A percentile compares a stretch with the other conserved stretches of the same genome.
phyloP scores from a whole-genome alignment of 2,113 vertebrate genomes.

The Xenopus laevis region DNA sequence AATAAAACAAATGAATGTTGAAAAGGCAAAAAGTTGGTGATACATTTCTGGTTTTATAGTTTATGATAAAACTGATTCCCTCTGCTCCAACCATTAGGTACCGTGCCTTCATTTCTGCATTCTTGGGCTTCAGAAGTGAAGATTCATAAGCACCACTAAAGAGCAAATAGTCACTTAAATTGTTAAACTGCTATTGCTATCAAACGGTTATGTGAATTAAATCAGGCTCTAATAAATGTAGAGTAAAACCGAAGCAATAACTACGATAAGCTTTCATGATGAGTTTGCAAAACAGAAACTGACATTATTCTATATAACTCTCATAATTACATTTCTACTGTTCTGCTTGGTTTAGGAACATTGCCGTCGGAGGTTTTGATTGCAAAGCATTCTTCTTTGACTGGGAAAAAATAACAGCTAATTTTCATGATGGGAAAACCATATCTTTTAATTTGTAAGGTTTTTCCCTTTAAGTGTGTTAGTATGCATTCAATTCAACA shows the following conservation, averaged over 20 bases:
- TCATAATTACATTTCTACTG: not conserved
- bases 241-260: not conserved
- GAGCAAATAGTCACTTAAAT: not conserved
- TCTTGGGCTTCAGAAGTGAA: not conserved
- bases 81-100: no score
- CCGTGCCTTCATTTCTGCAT: no score
- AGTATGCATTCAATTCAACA: no score
- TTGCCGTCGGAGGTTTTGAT: not conserved
- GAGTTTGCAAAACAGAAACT: not conserved
- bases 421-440: no score
- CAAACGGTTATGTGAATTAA: slow-evolving; percentile 1
- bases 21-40: no score
- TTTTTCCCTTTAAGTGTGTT: no score
- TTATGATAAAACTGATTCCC: no score
- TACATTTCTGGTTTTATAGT: no score
- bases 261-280: slow-evolving; percentile 1
- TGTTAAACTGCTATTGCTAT: slow-evolving; percentile 1
- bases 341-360: not conserved
- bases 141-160: not conserved
- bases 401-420: no score
- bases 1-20: no score
- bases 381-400: not conserved
- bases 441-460: no score
- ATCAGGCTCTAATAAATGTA: not conserved
- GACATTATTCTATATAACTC: not conserved